phyloP scores from a whole-genome alignment of 2,797 vertebrate genomes.

The Onychomys leucogaster region DNA sequence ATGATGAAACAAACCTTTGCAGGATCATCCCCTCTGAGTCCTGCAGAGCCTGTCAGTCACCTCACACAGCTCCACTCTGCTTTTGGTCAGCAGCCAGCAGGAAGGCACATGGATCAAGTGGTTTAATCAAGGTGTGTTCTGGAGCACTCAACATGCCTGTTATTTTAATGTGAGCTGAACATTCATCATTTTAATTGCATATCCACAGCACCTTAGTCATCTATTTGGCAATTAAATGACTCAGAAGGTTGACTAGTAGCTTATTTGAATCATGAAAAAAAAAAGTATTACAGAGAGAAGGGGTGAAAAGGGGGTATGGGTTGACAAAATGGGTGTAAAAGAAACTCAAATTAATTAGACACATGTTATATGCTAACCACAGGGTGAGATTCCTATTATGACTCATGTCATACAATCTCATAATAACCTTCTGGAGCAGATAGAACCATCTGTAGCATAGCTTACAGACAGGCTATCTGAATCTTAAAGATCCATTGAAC shows the following conservation, averaged over 20 bases:
- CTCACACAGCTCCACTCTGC: background rate
- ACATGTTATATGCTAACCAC: background rate
- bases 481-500: conserved; percentile 8
- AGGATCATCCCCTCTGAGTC: background rate
- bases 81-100: conserved; percentile 60
- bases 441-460: background rate
- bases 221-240: conserved; percentile 68
- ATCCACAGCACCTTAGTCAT: conserved; percentile 64
- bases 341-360: conserved; percentile 66
- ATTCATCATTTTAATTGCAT: conserved; percentile 81
- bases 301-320: background rate
- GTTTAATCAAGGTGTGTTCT: conserved; percentile 68
- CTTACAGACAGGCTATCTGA: background rate
- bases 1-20: background rate
- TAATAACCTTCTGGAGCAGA: background rate
- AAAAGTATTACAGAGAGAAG: background rate
- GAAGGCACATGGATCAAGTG: conserved; percentile 35
- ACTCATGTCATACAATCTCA: background rate
- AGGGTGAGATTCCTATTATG: background rate
- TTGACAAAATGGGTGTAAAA: conserved; percentile 51
- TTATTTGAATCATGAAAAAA: conserved; percentile 34
- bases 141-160: conserved; percentile 37
- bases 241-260: conserved; percentile 64
- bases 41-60: background rate
- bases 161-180: conserved; percentile 73